Evolutionary conservation across 2,797 vertebrate species (phyloP).

Genomic region (Acanthornis magna): DNA sequence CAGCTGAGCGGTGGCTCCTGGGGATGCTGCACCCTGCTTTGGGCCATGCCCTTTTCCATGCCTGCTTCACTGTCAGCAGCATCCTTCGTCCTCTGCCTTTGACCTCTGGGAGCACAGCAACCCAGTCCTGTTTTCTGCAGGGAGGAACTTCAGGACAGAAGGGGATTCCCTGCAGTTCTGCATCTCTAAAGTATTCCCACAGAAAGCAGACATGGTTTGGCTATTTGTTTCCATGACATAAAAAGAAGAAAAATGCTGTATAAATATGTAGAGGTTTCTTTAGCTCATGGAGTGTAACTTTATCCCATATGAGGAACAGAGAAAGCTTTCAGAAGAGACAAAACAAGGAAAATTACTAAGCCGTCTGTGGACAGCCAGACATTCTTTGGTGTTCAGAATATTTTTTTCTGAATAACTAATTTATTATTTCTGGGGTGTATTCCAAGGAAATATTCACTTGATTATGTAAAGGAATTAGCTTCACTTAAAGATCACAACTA

Average conservation of each 20-base stretch:
- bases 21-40: background rate
- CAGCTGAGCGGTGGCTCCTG: background rate
- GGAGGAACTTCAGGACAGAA: background rate
- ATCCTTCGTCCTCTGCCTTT: background rate
- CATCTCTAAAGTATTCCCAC: background rate
- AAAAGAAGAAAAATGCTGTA: conserved; percentile 13
- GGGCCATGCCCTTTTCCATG: background rate
- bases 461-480: background rate
- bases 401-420: background rate
- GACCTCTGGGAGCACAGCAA: background rate
- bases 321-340: background rate
- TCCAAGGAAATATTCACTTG: background rate
- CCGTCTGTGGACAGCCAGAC: background rate
- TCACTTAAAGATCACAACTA: background rate
- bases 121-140: conserved; percentile 1
- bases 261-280: conserved; percentile 12
- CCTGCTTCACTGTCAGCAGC: background rate
- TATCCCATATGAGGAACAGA: background rate
- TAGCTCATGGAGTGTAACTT: background rate
- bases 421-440: background rate
- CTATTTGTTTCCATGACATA: background rate
- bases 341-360: conserved; percentile 5
- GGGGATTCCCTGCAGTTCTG: conserved; percentile 19
- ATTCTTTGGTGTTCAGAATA: background rate
- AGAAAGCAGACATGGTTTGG: background rate